Conservation (phyloP, 2,888 invertebrate species). For the Smittia aterrima region DNA sequence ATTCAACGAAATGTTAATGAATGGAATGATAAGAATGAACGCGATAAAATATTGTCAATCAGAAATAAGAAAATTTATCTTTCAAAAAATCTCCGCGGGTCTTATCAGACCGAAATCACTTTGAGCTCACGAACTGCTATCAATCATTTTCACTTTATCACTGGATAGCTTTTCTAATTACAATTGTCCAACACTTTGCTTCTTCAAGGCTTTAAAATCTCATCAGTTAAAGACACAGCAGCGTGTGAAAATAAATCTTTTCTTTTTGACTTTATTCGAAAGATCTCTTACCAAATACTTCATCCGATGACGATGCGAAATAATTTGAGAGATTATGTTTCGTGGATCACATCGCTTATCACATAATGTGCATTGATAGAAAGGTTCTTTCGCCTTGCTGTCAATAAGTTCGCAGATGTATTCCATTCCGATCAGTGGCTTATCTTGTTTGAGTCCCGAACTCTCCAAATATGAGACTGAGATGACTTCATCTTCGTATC, state of each 20-base stretch:
- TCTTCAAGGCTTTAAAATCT: no score
- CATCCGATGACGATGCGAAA: conserved; percentile 72
- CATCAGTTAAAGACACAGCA: no score
- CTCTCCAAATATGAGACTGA: conserved; percentile 55
- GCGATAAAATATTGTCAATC: no score
- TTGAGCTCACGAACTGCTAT: no score
- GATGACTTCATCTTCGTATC: conserved; percentile 64
- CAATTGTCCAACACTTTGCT: no score
- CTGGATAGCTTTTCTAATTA: no score
- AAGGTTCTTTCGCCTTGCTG: conserved; percentile 65
- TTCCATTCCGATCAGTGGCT: conserved; percentile 68
- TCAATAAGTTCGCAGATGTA: conserved; percentile 72
- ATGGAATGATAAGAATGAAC: no score
- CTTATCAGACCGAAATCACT: no score
- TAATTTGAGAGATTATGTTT: conserved; percentile 75
- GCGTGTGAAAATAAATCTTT: neutral
- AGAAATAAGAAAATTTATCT: no score
- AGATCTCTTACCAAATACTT: conserved; percentile 61
- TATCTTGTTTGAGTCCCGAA: conserved; percentile 56
- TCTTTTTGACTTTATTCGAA: neutral
- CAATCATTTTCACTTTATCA: no score
- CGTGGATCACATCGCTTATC: conserved; percentile 75
- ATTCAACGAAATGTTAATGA: no score
- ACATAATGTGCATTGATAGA: conserved; percentile 75
- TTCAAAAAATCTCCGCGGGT: no score